Evolutionary conservation across 2,113 vertebrate species (phyloP).

Genomic region (Rana temporaria): DNA sequence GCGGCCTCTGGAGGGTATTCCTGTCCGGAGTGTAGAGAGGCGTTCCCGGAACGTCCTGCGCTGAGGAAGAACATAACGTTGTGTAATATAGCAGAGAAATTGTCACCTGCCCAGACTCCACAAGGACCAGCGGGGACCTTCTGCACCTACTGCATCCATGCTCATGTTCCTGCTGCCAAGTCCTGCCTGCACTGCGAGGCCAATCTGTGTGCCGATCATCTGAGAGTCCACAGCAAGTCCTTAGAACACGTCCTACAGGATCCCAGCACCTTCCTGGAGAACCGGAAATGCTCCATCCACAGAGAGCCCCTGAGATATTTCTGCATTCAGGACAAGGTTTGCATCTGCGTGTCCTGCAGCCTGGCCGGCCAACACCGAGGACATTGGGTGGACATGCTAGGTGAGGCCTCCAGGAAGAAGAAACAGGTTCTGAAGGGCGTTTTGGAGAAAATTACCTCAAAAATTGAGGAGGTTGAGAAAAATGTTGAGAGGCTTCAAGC

Average conservation of each 20-base stretch:
- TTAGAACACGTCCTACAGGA: neutral
- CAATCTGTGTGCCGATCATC: constrained; percentile 6
- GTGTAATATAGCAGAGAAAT: constrained; percentile 28
- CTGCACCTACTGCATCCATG: constrained; percentile 17
- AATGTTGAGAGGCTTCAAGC: neutral
- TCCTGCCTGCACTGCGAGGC: constrained; percentile 29
- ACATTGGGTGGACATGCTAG: constrained; percentile 24
- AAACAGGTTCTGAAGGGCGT: neutral
- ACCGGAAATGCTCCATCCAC: constrained; percentile 10
- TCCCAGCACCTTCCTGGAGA: neutral
- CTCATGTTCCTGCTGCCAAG: neutral
- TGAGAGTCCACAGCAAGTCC: constrained; percentile 14
- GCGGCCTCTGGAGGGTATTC: neutral
- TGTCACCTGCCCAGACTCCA: neutral
- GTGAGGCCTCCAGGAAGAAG: constrained; percentile 10
- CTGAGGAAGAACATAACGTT: constrained; percentile 58
- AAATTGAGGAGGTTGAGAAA: neutral
- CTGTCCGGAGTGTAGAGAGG: constrained; percentile 55
- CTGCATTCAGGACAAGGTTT: neutral
- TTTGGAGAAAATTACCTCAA: neutral
- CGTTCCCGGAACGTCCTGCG: neutral
- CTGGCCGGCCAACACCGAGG: constrained; percentile 19
- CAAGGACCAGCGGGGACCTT: neutral
- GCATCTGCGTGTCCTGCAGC: constrained; percentile 36
- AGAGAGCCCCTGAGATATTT: constrained; percentile 18